Evolutionary conservation across 1,140 invertebrate genomes (phyloP), one percentile per base, ranked within the genome.

Genomic region (Zophobas morio): DNA sequence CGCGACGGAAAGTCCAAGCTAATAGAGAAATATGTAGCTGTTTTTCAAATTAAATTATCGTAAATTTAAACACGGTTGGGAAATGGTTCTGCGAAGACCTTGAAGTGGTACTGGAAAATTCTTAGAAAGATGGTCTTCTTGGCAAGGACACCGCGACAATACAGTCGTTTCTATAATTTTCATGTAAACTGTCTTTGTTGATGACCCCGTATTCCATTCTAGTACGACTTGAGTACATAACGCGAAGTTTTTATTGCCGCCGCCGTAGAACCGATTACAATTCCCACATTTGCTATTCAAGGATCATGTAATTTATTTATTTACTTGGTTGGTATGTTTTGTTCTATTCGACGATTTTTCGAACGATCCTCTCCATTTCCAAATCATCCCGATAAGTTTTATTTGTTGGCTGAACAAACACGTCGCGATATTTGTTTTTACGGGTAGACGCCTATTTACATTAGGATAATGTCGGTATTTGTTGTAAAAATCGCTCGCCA

Each of bases 171-270:
- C 39, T 66, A 32, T 32, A n/a, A 40, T 33, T 66, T 63, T 66
- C 39, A 20, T 57, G 54, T 57, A 51, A 51, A 51, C 49, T 20
- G 32, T 33, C 39, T 66, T 66, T 66, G 60, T 66, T 40, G 60
- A 66, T 66, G 60, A 66, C 60, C 60, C 60, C 60, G 60, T 66
- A 66, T 66, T 66, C 60, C 60, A 20, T 66, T 66, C 60, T 66
- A 42, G 60, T 66, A 3, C 39, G 20, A 46, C 60, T 20, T 20
- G 20, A 66, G 8, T 63, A 42, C 39, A 66, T 4, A 39, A 66
- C 36, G 5, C 20, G 20, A 20, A 20, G 60, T 66, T 40, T 66
- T 66, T 66, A 40, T 42, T 63, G 34, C 54, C 33, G 33, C 54
- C 32, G 53, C 20, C n/a, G 2, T 20, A 20, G 49, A 51, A 20